These are phyloP conservation scores for Diadema setosum DNA, from an alignment of 35 echinoderm and acorn worm genomes.

Conservation along the genomic window DNA sequence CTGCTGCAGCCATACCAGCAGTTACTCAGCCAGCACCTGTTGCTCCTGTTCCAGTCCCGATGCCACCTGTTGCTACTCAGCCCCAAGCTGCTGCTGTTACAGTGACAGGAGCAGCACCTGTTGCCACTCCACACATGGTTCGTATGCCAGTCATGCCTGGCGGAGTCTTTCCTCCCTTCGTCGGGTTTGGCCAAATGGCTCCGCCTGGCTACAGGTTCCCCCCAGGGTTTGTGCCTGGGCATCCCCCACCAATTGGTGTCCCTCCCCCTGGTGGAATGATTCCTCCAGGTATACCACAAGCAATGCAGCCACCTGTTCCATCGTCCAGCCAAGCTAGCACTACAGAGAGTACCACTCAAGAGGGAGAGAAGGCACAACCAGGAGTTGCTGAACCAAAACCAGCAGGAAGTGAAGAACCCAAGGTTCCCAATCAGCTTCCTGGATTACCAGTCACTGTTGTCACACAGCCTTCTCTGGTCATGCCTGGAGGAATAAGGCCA, in stretches of 20 bases:
- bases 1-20: neutral
- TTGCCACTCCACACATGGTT: constrained; percentile 40
- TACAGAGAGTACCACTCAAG: neutral
- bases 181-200: constrained; percentile 60
- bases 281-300: constrained; percentile 24
- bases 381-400: neutral
- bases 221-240: constrained; percentile 60
- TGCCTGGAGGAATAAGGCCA: neutral
- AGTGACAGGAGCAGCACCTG: neutral
- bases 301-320: neutral
- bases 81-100: constrained; percentile 7
- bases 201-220: constrained; percentile 69
- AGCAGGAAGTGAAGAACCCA: neutral
- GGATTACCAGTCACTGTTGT: neutral
- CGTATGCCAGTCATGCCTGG: constrained; percentile 68
- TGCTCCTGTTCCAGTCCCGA: neutral
- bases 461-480: neutral
- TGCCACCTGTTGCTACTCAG: constrained; percentile 31
- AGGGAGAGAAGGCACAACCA: neutral
- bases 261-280: constrained; percentile 35
- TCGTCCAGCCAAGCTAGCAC: neutral
- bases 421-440: neutral
- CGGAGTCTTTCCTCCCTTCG: constrained; percentile 70
- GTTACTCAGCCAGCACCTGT: neutral
- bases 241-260: constrained; percentile 35